Evolutionary conservation across 2,113 vertebrate species (phyloP).

Genomic region (Grammomys surdaster): DNA sequence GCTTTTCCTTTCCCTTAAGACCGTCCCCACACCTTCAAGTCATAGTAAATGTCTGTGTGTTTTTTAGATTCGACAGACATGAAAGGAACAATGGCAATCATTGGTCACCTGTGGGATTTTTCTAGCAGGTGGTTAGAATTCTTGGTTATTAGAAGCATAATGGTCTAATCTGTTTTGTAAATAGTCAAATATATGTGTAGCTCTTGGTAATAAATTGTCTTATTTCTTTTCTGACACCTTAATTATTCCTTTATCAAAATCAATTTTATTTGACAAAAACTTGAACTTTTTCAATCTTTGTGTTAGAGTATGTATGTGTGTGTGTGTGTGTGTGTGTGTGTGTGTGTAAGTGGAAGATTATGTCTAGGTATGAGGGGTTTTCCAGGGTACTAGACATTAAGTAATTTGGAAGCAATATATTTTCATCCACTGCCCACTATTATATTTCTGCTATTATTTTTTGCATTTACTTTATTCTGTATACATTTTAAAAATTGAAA

Average conservation of each 20-base stretch:
- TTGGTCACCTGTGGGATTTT: not conserved
- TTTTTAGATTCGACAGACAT: not conserved
- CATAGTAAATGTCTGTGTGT: not conserved
- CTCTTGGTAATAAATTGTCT: slow-evolving; percentile 1
- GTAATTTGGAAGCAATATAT: not conserved
- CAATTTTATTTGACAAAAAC: slow-evolving; percentile 14
- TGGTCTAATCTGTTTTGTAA: not conserved
- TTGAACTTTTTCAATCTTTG: not conserved
- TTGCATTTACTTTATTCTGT: not conserved
- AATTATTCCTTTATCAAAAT: slow-evolving; percentile 15
- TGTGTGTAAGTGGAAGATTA: not conserved
- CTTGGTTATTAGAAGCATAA: not conserved
- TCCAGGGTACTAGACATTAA: not conserved
- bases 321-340: not conserved
- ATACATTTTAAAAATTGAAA: not conserved
- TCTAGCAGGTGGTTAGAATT: not conserved
- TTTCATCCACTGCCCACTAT: not conserved
- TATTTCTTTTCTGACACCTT: not conserved
- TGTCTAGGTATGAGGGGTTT: not conserved
- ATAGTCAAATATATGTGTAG: not conserved
- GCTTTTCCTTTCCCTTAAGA: not conserved
- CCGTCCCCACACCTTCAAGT: not conserved
- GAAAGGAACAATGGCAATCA: not conserved
- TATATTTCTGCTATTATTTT: slow-evolving; percentile 12
- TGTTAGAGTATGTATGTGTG: not conserved